A percentile compares a stretch with the other conserved stretches of the same genome.
Evolutionary conservation across 1,140 invertebrate genomes (phyloP).

Genomic region (Euglossa dilemma): DNA sequence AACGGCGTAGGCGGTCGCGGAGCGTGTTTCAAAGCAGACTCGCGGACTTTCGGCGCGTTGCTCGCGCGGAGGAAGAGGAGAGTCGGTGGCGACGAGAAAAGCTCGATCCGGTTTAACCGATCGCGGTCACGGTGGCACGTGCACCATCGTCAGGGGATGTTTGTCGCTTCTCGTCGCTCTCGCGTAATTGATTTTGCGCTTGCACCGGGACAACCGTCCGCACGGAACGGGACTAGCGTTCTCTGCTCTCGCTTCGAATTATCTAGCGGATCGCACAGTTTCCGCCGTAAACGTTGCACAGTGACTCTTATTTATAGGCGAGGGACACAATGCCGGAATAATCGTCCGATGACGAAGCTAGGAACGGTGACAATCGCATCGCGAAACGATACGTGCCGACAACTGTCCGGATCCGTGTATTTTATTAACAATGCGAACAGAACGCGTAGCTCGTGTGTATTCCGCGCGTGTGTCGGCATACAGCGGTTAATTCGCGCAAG

Average conservation of each 20-base stretch:
- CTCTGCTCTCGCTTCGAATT: constrained; percentile 56
- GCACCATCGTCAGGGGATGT: constrained; percentile 52
- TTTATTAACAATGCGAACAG: no score
- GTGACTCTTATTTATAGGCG: no score
- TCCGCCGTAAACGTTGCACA: no score
- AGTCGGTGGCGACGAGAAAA: constrained; percentile 45
- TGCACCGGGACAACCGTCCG: constrained; percentile 43
- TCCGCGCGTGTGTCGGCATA: no score
- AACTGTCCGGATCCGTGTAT: no score
- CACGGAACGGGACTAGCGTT: constrained; percentile 30
- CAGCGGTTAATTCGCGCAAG: no score
- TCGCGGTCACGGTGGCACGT: constrained; percentile 57
- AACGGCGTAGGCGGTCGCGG: background rate
- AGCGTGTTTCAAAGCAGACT: constrained; percentile 27
- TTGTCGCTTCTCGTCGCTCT: constrained; percentile 56
- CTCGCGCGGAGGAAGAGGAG: constrained; percentile 30
- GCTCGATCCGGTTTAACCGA: constrained; percentile 61
- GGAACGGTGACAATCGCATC: no score
- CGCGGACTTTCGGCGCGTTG: constrained; percentile 23
- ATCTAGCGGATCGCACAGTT: background rate
- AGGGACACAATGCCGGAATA: no score
- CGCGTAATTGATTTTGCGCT: constrained; percentile 64
- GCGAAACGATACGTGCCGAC: no score
- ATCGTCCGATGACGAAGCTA: no score
- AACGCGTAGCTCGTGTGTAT: no score